Evolutionary conservation across 2,888 invertebrate species (phyloP), one percentile per base, ranked within the genome.

Genomic region (Drosophila kanekoi): DNA sequence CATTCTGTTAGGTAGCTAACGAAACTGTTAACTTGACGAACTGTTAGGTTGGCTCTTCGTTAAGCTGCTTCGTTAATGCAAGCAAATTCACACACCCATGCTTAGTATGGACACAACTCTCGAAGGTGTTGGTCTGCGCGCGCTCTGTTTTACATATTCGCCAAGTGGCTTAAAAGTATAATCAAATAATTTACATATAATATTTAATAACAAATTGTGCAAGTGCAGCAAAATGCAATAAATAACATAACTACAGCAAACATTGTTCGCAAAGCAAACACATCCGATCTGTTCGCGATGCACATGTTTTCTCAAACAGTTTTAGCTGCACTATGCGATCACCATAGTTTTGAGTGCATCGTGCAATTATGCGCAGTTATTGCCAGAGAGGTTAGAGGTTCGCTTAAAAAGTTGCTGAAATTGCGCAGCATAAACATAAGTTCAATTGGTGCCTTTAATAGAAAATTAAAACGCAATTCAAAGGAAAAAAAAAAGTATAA

Each of bases 31-130:
- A 16, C 54, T 59, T 41, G 61, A 47, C n/a, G 14, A 18, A 38
- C 28, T 28, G 28, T 28, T 28, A 28, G 28, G 28, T 2, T 28
- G 28, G 14, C 14, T 28, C 8, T 32, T 53, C 58, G 53, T 58
- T 53, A 18, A 54, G 16, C 38, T 49, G 20, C 13, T 13, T 16
- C 18, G 60, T 35, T 62, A 18, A 13, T 10, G 9, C 14, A 11
- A 58, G 44, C 49, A 45, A 28, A 44, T 45, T 43, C 58, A 63
- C 18, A 23, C 38, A 74, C 70, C 64, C 4, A 16, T 11, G 1
- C 4, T 67, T 53, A 72, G 72, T 52, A 9, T 3, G 23, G 60
- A 51, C 72, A 60, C 52, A 57, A 32, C 23, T 28, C 9, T 8
- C 13, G 14, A 20, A 18, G 37, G 1, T 3, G 1, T 6, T 9